Evolutionary conservation across 2,113 vertebrate species (phyloP), one percentile per base, ranked within the genome.

Genomic region (Nothobranchius kuhntae): DNA sequence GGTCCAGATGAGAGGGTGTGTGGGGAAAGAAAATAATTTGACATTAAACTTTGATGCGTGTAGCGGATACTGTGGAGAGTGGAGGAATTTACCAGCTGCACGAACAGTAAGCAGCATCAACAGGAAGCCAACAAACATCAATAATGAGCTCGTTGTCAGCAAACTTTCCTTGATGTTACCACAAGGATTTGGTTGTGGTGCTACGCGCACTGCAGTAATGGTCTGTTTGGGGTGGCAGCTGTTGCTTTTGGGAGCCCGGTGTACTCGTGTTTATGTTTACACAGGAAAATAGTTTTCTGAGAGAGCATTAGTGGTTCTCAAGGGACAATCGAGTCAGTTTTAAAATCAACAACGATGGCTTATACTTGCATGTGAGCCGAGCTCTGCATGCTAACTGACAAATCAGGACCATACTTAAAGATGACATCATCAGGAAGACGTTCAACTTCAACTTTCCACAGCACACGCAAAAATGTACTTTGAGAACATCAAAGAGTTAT

Each of bases 131-230:
- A 73, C 72, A 77, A 76, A 76, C 68, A 68, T 47, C 77, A 68
- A 74, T 81, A 81, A 77, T 24, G 30, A 86, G 79, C 67, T 73
- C 1, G 12, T 55, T 82, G 81, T 86, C 86, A 80, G 82, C 78
- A 81, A 87, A 87, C 76, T 82, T 79, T 75, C 73, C 76, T 82
- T 73, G 48, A 88, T 81, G 77, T 80, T 67, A 74, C 79, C 65
- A 45, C 17, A 26, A 83, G 79, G 81, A 73, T 73, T 78, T 74
- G 68, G 83, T 81, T 78, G 77, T 81, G 66, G 44, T 1, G 61
- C 53, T 36, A 78, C 70, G 77, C 63, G 73, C 51, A 65, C 74
- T 44, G 62, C 65, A 45, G 56, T 82, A 80, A 82, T 86, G 74
- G 78, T 77, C 77, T 75, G 68, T 83, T 73, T 64, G 71, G 72